Percentiles rank a stretch among this genome's conserved stretches.
phyloP scores from a whole-genome alignment of 2,888 invertebrate genomes.

The Drosophila fulvimacula region DNA sequence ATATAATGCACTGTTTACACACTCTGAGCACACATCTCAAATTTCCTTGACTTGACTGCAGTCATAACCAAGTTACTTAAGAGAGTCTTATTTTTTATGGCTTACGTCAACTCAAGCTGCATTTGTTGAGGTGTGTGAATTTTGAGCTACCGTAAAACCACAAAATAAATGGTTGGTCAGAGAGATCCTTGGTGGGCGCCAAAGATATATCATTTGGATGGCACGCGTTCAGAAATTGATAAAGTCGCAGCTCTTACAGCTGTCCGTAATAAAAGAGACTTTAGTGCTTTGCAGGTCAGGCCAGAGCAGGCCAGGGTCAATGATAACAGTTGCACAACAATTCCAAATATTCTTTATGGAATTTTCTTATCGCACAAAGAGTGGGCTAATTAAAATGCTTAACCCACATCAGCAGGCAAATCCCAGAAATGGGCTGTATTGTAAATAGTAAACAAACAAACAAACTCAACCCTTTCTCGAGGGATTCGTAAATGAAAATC shows the following conservation, averaged over 20 bases:
- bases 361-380: constrained; percentile 36
- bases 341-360: not conserved
- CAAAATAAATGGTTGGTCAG: constrained; percentile 43
- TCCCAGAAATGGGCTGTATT: constrained; percentile 48
- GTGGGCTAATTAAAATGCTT: constrained; percentile 78
- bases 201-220: constrained; percentile 16
- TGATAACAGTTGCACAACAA: constrained; percentile 34
- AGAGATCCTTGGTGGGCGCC: constrained; percentile 39
- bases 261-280: constrained; percentile 44
- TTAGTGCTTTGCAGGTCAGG: constrained; percentile 19
- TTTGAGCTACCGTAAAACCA: constrained; percentile 56
- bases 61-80: constrained; percentile 13
- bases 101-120: constrained; percentile 39
- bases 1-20: not conserved
- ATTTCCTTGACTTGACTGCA: constrained; percentile 16
- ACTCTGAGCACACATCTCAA: constrained; percentile 8
- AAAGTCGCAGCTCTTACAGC: constrained; percentile 41
- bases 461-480: constrained; percentile 49
- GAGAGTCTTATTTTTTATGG: constrained; percentile 6
- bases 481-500: constrained; percentile 6
- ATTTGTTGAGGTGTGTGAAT: constrained; percentile 22
- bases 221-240: constrained; percentile 56
- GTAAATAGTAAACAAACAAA: constrained; percentile 52
- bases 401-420: constrained; percentile 73
- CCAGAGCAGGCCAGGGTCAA: constrained; percentile 39